phyloP scores from a whole-genome alignment of 2,797 vertebrate genomes.

The Parauchenoglanis punctatus region DNA sequence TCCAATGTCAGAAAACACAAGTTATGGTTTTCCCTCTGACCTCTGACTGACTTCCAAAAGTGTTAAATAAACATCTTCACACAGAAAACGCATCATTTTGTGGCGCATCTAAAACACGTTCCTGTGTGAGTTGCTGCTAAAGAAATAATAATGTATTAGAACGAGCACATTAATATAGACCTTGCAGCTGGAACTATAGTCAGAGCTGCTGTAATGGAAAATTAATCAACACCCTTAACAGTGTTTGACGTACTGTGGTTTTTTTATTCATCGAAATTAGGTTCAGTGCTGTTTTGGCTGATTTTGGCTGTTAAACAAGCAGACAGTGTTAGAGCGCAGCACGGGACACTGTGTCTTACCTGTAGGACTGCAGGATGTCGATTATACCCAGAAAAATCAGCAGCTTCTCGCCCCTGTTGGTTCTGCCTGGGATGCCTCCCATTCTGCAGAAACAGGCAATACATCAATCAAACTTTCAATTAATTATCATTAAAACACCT shows the following conservation, averaged over 20 bases:
- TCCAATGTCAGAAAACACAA: background rate
- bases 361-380: constrained; percentile 96
- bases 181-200: background rate
- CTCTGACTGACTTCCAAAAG: background rate
- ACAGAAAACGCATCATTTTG: background rate
- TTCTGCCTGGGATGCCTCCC: constrained; percentile 97
- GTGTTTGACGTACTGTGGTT: background rate
- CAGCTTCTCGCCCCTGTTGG: constrained; percentile 91
- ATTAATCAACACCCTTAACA: background rate
- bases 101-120: background rate
- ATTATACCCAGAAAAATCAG: constrained; percentile 97
- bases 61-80: background rate
- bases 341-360: constrained; percentile 70
- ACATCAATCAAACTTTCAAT: background rate
- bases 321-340: background rate
- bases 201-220: background rate
- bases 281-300: background rate
- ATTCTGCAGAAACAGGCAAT: constrained; percentile 77
- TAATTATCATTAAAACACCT: background rate
- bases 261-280: background rate
- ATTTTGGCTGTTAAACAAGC: background rate
- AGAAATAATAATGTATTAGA: background rate
- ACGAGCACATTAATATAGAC: background rate
- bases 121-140: background rate
- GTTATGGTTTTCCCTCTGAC: background rate